Base-by-base conservation (phyloP, 2,113 vertebrate genomes). In the Serilophus lunatus region DNA sequence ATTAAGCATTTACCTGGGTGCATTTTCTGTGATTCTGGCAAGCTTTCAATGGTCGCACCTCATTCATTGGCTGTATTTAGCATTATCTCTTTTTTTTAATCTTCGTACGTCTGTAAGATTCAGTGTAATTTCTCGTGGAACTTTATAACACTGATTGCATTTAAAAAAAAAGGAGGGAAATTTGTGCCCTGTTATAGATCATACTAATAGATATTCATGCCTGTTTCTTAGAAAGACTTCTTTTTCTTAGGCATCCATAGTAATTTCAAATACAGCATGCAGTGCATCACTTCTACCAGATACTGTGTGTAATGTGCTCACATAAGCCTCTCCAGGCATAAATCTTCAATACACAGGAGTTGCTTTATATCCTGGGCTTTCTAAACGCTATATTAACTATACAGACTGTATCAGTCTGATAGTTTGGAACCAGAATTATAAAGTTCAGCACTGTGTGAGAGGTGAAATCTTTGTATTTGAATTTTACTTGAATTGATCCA, bases 401-500 rank as follows among this genome's bases (percentile, higher is more conserved):
- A 70, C 25, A 74, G 50, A 81, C 88, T 70, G 10, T 86, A 92
- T 79, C 71, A 93, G n/a, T 96, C 71, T 84, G 84, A 90, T 95
- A 64, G 76, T 94, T 92, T 93, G 59, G 57, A 69, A 85, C 26
- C 61, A 76, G 91, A 96, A 70, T 88, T 94, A 76, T 29, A 80
- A 77, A 65, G 57, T 86, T 51, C 78, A 79, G 42, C 44, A 61
- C 66, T 90, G 45, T 92, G 79, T 77, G 61, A 80, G 96, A 96
- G 94, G 94, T 94, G 95, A 97, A 86, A 90, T 93, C 68, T 88
- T 69, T 90, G 72, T 89, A 84, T 97, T 93, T 96, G 94, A 95
- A 92, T 92, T 95, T 96, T 96, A 82, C 95, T 93, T 92, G 88
- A 93, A 96, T 96, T 96, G 96, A 97, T 97, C 96, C 61, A 59